Conservation (phyloP, 2,888 invertebrate species). For the Gasteruption jaculator region DNA sequence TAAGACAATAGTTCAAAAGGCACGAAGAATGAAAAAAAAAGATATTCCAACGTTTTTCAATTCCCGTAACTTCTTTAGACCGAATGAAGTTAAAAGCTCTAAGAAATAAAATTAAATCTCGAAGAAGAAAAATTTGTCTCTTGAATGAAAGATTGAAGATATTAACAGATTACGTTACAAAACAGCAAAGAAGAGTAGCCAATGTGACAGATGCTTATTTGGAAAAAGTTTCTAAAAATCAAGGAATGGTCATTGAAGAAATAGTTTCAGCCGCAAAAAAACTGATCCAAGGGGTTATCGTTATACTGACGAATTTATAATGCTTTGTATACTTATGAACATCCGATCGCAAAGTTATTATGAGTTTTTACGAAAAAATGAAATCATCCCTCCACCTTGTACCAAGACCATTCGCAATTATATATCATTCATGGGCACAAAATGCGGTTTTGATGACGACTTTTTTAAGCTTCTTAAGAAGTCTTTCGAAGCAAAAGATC, state of each 20-base stretch:
- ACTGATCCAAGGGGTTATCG: slow-evolving; percentile 12
- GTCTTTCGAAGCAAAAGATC: slow-evolving; percentile 14
- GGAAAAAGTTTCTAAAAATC: slow-evolving; percentile 1
- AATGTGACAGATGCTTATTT: too few species aligned
- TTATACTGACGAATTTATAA: slow-evolving; percentile 23
- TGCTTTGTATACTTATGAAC: slow-evolving; percentile 24
- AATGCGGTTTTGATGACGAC: slow-evolving; percentile 22
- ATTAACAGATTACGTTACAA: too few species aligned
- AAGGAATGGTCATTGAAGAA: slow-evolving; percentile 15
- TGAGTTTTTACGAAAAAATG: slow-evolving; percentile 23
- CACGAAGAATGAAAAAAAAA: too few species aligned
- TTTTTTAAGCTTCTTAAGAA: slow-evolving; percentile 21
- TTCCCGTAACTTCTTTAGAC: too few species aligned
- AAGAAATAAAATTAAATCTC: too few species aligned
- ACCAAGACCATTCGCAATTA: slow-evolving; percentile 21
- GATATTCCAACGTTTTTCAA: too few species aligned
- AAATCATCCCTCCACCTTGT: slow-evolving; percentile 22
- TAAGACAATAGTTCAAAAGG: too few species aligned
- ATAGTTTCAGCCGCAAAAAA: slow-evolving; percentile 17
- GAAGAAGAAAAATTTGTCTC: too few species aligned
- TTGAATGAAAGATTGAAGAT: too few species aligned
- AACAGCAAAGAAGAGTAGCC: too few species aligned
- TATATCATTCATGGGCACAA: slow-evolving; percentile 15
- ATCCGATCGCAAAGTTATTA: slow-evolving; percentile 23
- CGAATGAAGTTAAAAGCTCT: too few species aligned